These are phyloP conservation scores for Phocides pigmalion DNA, from an alignment of 1,140 invertebrate genomes.

Conservation along the genomic window DNA sequence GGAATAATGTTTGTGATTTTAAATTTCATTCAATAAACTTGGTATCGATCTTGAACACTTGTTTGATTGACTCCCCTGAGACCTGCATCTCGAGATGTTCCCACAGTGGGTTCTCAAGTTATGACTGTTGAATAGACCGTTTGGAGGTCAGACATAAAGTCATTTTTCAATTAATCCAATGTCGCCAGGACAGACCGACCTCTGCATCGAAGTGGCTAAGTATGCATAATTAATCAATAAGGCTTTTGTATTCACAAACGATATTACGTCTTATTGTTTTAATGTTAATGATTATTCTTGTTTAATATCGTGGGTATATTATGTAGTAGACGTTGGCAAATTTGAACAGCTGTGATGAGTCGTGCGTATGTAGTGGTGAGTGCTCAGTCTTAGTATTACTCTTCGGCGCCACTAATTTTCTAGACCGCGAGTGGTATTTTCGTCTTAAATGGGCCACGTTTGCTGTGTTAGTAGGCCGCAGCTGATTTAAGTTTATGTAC, in stretches of 20 bases:
- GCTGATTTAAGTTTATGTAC: slow-evolving; percentile 47
- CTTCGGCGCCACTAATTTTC: slow-evolving; percentile 19
- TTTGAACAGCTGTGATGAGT: slow-evolving; percentile 51
- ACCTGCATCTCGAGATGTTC: slow-evolving; percentile 42
- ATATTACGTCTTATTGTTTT: slow-evolving; percentile 18
- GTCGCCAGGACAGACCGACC: slow-evolving; percentile 67
- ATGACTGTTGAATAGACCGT: slow-evolving; percentile 53
- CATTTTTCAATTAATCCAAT: slow-evolving; percentile 79
- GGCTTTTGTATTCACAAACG: slow-evolving; percentile 7
- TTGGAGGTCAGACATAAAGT: slow-evolving; percentile 63
- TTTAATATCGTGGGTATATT: slow-evolving; percentile 17
- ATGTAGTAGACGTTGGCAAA: slow-evolving; percentile 46
- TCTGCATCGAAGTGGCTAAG: slow-evolving; percentile 52
- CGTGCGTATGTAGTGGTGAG: slow-evolving; percentile 4
- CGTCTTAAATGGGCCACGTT: slow-evolving; percentile 34
- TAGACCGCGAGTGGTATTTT: slow-evolving; percentile 35
- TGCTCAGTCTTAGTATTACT: background rate
- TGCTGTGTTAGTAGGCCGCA: slow-evolving; percentile 47
- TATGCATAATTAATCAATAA: slow-evolving; percentile 38
- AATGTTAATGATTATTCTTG: slow-evolving; percentile 21
- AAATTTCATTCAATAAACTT: slow-evolving; percentile 60
- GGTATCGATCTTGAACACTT: slow-evolving; percentile 46
- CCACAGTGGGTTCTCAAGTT: slow-evolving; percentile 54
- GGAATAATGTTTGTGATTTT: slow-evolving; percentile 49
- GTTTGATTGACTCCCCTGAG: slow-evolving; percentile 51